These are phyloP conservation scores for Drosophila punjabiensis DNA, from an alignment of 1,140 invertebrate species.

Conservation along the genomic window DNA sequence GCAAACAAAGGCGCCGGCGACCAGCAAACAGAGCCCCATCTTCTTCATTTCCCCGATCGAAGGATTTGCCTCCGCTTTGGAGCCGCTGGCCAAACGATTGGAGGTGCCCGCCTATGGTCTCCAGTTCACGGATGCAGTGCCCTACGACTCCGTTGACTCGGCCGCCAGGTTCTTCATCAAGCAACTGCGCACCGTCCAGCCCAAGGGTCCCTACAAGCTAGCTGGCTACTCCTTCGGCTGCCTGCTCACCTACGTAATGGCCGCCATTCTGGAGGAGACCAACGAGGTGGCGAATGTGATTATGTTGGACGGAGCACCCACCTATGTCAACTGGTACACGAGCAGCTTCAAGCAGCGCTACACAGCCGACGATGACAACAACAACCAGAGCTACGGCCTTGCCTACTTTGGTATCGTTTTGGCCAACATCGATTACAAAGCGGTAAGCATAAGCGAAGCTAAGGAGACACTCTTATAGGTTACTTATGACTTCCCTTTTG, in stretches of 20 bases:
- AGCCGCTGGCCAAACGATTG: conserved; percentile 89
- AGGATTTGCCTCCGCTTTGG: conserved; percentile 91
- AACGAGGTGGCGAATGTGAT: conserved; percentile 89
- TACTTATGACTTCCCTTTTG: background rate
- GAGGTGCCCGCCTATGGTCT: conserved; percentile 94
- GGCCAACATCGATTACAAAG: conserved; percentile 90
- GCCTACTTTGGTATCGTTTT: conserved; percentile 94
- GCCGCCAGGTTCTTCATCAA: conserved; percentile 93
- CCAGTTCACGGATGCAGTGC: conserved; percentile 93
- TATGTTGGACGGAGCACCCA: conserved; percentile 96
- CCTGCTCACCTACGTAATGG: conserved; percentile 97
- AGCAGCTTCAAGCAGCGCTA: conserved; percentile 88
- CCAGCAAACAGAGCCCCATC: conserved; percentile 86
- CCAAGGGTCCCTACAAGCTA: conserved; percentile 93
- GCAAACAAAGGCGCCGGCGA: conserved; percentile 85
- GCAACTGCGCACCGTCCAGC: conserved; percentile 92
- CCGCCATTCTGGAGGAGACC: conserved; percentile 90
- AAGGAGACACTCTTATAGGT: background rate
- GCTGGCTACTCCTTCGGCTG: conserved; percentile 98
- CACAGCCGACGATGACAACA: conserved; percentile 76
- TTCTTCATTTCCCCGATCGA: conserved; percentile 97
- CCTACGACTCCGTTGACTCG: conserved; percentile 90
- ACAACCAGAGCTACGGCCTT: conserved; percentile 90
- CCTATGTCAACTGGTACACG: conserved; percentile 94
- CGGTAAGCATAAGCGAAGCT: conserved; percentile 51